phyloP scores from a whole-genome alignment of 2,888 invertebrate genomes.

The Erebia aethiops region DNA sequence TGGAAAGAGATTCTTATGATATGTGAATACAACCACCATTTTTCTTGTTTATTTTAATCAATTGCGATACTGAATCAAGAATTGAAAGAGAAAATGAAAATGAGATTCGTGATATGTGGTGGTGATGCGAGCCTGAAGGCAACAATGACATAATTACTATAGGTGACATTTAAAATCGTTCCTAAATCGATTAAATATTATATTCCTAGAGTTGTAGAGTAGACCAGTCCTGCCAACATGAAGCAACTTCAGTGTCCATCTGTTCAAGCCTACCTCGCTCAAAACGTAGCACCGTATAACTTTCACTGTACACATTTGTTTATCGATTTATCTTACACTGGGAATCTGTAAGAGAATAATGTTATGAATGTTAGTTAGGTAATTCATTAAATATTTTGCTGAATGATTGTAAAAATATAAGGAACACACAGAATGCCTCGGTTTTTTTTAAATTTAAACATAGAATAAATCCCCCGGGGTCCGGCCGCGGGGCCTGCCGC shows the following conservation, averaged over 20 bases:
- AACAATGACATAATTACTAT: constrained; percentile 38
- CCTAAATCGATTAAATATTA: constrained; percentile 29
- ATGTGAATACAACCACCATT: constrained; percentile 49
- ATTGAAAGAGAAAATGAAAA: constrained; percentile 48
- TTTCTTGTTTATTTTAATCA: not conserved
- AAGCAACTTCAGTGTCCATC: constrained; percentile 31
- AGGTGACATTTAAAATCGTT: constrained; percentile 24
- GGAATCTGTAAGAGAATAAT: constrained; percentile 33
- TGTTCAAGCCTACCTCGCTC: constrained; percentile 49
- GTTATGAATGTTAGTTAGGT: constrained; percentile 2
- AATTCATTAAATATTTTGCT: not conserved
- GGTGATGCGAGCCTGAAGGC: constrained; percentile 63
- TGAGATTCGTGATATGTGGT: constrained; percentile 79
- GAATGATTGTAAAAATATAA: not conserved
- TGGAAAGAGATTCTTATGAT: constrained; percentile 49
- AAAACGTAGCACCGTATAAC: constrained; percentile 74
- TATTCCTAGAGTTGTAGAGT: constrained; percentile 17
- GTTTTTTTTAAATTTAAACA: no score
- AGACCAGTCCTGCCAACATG: constrained; percentile 27
- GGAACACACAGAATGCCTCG: no score
- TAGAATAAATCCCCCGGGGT: no score
- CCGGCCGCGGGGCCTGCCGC: not conserved
- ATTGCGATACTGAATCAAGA: not conserved
- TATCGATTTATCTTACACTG: constrained; percentile 45
- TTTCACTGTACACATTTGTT: constrained; percentile 73